Percentiles rank a stretch among this genome's conserved stretches.
Conservation (phyloP, 2,888 invertebrate species). For the Norana najaformis region DNA sequence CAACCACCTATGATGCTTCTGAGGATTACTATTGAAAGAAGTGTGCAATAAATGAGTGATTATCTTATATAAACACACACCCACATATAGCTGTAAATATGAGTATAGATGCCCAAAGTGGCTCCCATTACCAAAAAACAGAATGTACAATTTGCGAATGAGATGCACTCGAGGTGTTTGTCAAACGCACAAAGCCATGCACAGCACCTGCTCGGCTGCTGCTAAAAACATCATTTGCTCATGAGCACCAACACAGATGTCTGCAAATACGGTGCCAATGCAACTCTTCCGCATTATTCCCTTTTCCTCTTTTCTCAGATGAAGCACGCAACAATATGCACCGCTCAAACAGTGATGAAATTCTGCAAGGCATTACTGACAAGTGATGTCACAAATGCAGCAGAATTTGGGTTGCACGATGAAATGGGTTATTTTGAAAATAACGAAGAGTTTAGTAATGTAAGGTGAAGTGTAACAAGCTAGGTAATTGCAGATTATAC, state of each 20-base stretch:
- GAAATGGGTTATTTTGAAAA: neutral
- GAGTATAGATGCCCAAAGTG: neutral
- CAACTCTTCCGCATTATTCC: neutral
- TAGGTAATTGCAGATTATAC: conserved; percentile 1
- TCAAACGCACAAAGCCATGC: neutral
- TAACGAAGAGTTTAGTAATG: neutral
- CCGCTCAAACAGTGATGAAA: neutral
- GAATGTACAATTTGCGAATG: too few species aligned
- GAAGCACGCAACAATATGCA: neutral
- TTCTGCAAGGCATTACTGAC: neutral
- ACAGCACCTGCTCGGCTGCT: neutral
- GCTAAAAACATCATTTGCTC: neutral
- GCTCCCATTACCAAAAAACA: too few species aligned
- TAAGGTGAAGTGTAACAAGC: neutral
- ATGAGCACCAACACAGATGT: neutral
- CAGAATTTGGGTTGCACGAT: neutral
- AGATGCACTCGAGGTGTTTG: neutral
- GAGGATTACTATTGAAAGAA: neutral
- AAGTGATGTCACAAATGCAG: neutral
- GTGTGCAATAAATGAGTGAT: neutral
- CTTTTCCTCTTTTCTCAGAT: neutral
- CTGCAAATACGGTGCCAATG: neutral
- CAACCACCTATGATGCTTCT: neutral
- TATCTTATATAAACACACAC: neutral
- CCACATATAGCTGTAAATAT: neutral